These are phyloP conservation scores for Serripes groenlandicus DNA, from an alignment of 2,888 invertebrate species.

Conservation along the genomic window DNA sequence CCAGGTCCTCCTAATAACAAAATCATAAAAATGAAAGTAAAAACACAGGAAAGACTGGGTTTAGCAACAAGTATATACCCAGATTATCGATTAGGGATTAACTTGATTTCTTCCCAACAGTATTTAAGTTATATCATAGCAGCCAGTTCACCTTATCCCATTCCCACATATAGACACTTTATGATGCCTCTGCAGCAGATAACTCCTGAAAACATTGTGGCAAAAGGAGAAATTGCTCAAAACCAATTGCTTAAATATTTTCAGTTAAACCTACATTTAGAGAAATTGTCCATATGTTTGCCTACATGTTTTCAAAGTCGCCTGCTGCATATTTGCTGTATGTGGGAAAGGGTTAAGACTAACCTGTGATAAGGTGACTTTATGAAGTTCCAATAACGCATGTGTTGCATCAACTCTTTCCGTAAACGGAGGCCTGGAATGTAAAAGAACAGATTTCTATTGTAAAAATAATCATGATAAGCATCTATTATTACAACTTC, in stretches of 20 bases:
- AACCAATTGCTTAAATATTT: too few relatives aligned
- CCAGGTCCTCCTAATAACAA: slow-evolving; percentile 87
- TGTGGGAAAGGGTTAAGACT: slow-evolving; percentile 9
- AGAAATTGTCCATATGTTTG: too few relatives aligned
- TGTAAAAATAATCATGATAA: too few relatives aligned
- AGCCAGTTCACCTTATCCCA: not conserved
- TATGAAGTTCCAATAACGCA: slow-evolving; percentile 90
- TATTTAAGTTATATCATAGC: not conserved
- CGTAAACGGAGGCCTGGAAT: slow-evolving; percentile 88
- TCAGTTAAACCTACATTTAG: too few relatives aligned
- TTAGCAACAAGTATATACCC: too few relatives aligned
- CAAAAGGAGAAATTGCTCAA: too few relatives aligned
- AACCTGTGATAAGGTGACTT: slow-evolving; percentile 78
- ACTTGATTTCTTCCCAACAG: not conserved
- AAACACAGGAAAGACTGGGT: too few relatives aligned
- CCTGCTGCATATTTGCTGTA: not conserved
- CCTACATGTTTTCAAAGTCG: not conserved
- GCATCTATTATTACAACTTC: too few relatives aligned
- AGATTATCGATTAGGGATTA: not conserved
- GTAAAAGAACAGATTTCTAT: too few relatives aligned
- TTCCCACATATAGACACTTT: too few relatives aligned
- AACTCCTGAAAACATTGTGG: too few relatives aligned
- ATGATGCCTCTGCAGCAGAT: too few relatives aligned
- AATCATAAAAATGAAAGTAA: not conserved
- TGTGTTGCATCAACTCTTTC: slow-evolving; percentile 89